Evolutionary conservation across 2,888 invertebrate species (phyloP), one percentile per base, ranked within the genome.

Genomic region (Euphydryas editha): DNA sequence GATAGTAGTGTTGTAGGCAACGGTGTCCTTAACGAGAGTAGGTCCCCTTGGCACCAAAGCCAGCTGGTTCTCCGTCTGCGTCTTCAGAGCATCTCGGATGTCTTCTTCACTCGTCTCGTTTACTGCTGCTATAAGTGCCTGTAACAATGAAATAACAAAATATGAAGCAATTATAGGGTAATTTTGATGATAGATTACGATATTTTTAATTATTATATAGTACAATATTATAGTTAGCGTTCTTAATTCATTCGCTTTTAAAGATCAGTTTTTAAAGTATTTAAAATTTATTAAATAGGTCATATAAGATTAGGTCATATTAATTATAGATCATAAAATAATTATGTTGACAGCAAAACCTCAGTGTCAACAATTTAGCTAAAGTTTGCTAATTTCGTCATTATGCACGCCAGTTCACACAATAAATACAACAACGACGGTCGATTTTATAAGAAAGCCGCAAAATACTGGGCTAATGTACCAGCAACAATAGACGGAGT

Each of bases 401-500:
- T 36, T 54, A 54, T 54, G 39, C 56, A 63, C 11, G 11, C 11
- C 15, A 39, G 11, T 49, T 42, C 24, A 18, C 18, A 54, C 42
- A 39, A 30, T n/a, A 10, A 55, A 17, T 24, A 47, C 42, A 42
- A 30, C n/a, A 10, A 55, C 7, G 65, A 67, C n/a, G 59, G 42
- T 54, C 42, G 30, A 49, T 67, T 96, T 87, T 97, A 97, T 79
- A 90, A 93, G 68, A 95, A 95, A 80, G 96, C 96, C 15, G 95
- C 95, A 61, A 94, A 95, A 75, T 99, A 99, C 85, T 99, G 99
- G 99, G 94, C 96, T 0, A 94, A 94, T 73, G 93, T 99, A 62
- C 96, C 98, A 0, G 94, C 99, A 0, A 98, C 98, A 0, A 88
- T 98, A 10, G 95, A 99, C 87, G 99, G 99, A 15, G 98, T 99